Percentiles rank a stretch among this genome's conserved stretches.
Conservation (phyloP, 2,888 invertebrate species). For the Amblyjoppa fuscipennis region DNA sequence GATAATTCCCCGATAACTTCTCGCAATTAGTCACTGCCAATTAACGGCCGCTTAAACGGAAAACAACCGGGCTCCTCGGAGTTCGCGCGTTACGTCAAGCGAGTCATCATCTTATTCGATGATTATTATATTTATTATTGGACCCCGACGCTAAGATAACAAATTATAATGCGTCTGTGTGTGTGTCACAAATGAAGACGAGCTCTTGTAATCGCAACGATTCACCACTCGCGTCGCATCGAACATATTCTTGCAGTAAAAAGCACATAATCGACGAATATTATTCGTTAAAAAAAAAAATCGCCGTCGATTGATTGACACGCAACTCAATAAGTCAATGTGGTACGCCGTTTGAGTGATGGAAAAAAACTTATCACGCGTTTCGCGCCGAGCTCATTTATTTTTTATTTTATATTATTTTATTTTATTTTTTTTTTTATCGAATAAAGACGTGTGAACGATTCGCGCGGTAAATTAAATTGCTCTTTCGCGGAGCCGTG, state of each 20-base stretch:
- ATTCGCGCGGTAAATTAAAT: constrained; percentile 46
- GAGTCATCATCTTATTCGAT: constrained; percentile 52
- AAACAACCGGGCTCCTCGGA: constrained; percentile 79
- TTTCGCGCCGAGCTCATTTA: background rate
- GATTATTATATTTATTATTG: constrained; percentile 50
- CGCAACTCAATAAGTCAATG: constrained; percentile 32
- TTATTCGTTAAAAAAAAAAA: constrained; percentile 40
- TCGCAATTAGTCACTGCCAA: constrained; percentile 85
- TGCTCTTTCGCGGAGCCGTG: constrained; percentile 58
- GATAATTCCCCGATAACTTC: constrained; percentile 81
- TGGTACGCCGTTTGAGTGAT: constrained; percentile 24
- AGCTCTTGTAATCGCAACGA: constrained; percentile 17
- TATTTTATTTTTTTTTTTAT: background rate
- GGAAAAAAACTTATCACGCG: constrained; percentile 55
- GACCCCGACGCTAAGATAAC: constrained; percentile 4
- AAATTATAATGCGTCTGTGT: constrained; percentile 20
- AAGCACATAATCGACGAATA: background rate
- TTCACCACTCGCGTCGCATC: background rate
- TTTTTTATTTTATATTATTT: constrained; percentile 37
- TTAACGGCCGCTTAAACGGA: constrained; percentile 85
- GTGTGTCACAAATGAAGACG: background rate
- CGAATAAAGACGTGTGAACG: constrained; percentile 7
- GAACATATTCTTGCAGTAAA: constrained; percentile 2
- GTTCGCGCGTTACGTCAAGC: constrained; percentile 56
- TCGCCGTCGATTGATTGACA: background rate